Base-by-base conservation (phyloP, 23 tunicate species). In the Trididemnum nubilum region DNA sequence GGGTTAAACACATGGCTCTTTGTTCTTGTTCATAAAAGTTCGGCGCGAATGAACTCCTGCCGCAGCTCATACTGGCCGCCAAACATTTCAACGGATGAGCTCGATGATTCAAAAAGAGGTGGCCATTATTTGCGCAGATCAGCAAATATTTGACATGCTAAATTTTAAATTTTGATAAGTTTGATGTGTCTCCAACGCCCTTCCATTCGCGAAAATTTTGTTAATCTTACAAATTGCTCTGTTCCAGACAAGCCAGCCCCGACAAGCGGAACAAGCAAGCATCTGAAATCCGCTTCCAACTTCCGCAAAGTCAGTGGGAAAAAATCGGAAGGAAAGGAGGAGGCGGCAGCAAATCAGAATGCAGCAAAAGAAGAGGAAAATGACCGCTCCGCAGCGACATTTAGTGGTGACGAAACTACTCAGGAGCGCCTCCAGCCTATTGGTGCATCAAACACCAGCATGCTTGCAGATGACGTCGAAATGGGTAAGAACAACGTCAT, bases 381-480 rank as follows among this genome's bases (percentile, higher is more conserved):
- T 22, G 58, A 76, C 69, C 69, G 90, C 72, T 78, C 90, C 2
- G 82, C 90, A 37, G 90, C 79, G 80, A 85, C 90, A 2, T 71
- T 85, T 35, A 85, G 86, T 44, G 90, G 79, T 1, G 87, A 91
- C 38, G 91, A 85, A 30, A 52, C 80, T 30, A 37, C 79, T 34
- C 87, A 71, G 0, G 97, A 91, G 76, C 79, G 97, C 28, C 85
- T 91, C 30, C 97, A 91, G 54, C 97, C 97, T 28, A 91, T 91
- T 30, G 97, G 97, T 5, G 97, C 97, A n/a, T 91, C 97, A 22
- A 88, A 91, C 76, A 82, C 97, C 1, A 91, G 97, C 79, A 91
- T 91, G 90, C 32, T 91, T 36, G 89, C 85, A 23, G 97, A 91
- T 40, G 97, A 91, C 49, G 87, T 54, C 1, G 97, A 91, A 36